Base-by-base conservation (phyloP, 2,797 vertebrate genomes). In the Malacoctenus gilli region DNA sequence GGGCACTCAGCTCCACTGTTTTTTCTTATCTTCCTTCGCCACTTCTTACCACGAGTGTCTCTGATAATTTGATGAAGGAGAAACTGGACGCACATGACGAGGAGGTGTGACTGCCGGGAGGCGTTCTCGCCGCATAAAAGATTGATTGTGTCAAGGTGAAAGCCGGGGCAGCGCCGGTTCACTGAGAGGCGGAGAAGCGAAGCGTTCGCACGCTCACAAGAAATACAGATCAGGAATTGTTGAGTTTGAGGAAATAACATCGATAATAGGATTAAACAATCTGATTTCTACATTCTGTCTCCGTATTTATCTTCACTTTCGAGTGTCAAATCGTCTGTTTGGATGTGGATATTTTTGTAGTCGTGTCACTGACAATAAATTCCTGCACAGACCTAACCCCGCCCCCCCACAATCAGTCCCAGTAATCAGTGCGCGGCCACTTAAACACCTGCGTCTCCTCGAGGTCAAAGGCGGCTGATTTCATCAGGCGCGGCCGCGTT, bases 141-240 rank as follows among this genome's bases (percentile, higher is more conserved):
- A 78, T 72, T 68, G 64, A 80, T 83, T 38, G 47, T 28, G 50
- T 78, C 44, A 68, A 78, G 69, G 68, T 59, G 58, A 72, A 16
- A 56, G 43, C 37, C 20, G n/a, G 16, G 51, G 25, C 30, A 9
- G 20, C 8, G 30, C 2, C 6, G 10, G 39, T 42, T 50, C 52
- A 54, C 8, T 59, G n/a, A n/a, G n/a, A n/a, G n/a, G 71, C 68
- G 60, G 31, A 50, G 67, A n/a, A n/a, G n/a, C n/a, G n/a, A n/a
- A n/a, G n/a, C n/a, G n/a, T n/a, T n/a, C n/a, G n/a, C n/a, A n/a
- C n/a, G n/a, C n/a, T n/a, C n/a, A n/a, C n/a, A n/a, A n/a, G n/a
- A n/a, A n/a, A n/a, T n/a, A n/a, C n/a, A n/a, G n/a, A n/a, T n/a
- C n/a, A n/a, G n/a, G n/a, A n/a, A n/a, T n/a, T n/a, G n/a, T n/a